Percentiles rank a stretch among this genome's conserved stretches.
Evolutionary conservation across 2,113 vertebrate genomes (phyloP).

Genomic region (Hymenochirus boettgeri): DNA sequence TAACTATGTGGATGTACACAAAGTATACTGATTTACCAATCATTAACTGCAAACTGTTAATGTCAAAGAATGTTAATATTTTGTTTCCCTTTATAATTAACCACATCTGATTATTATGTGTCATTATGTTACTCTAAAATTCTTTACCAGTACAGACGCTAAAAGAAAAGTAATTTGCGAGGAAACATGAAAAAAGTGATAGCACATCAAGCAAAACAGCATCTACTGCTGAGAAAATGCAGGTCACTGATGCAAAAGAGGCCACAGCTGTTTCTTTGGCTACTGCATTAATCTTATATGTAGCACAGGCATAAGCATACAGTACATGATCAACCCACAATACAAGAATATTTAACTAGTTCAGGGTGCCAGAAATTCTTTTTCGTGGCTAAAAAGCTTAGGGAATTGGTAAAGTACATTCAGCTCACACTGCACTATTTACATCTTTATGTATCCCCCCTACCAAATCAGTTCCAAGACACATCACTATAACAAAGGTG

Average conservation of each 20-base stretch:
- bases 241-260: not conserved
- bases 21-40: too few relatives aligned
- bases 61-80: too few relatives aligned
- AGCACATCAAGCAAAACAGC: not conserved
- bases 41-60: too few relatives aligned
- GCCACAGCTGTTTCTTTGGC: not conserved
- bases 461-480: too few relatives aligned
- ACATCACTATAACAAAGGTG: too few relatives aligned
- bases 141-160: not conserved
- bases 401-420: too few relatives aligned
- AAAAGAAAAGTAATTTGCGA: not conserved
- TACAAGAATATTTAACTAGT: not conserved
- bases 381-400: too few relatives aligned
- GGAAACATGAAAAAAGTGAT: not conserved
- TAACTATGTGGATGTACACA: too few relatives aligned
- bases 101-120: not conserved
- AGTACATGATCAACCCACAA: not conserved
- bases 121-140: not conserved
- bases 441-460: too few relatives aligned
- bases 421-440: too few relatives aligned
- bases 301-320: not conserved
- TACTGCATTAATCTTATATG: conserved; percentile 2
- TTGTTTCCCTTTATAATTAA: too few relatives aligned
- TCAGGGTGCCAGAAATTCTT: not conserved
- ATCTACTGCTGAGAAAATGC: not conserved